phyloP scores from a whole-genome alignment of 2,888 invertebrate species.

The Spodoptera exigua region DNA sequence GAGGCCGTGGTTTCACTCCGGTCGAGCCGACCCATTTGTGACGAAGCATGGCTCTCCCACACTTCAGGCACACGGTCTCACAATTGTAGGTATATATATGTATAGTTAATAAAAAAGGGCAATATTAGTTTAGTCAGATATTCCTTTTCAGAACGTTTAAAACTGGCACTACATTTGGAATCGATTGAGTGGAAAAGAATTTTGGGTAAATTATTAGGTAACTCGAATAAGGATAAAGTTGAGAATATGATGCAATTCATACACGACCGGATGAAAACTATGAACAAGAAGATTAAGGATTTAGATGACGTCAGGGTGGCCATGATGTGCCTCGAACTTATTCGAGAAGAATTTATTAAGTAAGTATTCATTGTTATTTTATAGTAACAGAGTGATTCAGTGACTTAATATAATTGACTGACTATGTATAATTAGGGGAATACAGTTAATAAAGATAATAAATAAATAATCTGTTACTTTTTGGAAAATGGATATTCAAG shows the following conservation, averaged over 20 bases:
- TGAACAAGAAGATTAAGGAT: conserved; percentile 92
- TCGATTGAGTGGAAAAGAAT: conserved; percentile 94
- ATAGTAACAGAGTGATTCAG: conserved; percentile 6
- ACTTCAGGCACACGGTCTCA: too few relatives aligned
- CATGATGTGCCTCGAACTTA: conserved; percentile 93
- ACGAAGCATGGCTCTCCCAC: too few relatives aligned
- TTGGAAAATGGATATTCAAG: too few relatives aligned
- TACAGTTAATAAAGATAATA: too few relatives aligned
- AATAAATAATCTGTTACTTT: too few relatives aligned
- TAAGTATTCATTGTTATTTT: conserved; percentile 45
- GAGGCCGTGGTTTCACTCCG: too few relatives aligned
- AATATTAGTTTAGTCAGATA: background rate
- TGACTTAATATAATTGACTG: too few relatives aligned
- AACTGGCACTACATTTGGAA: conserved; percentile 92
- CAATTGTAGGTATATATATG: too few relatives aligned
- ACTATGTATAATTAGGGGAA: too few relatives aligned
- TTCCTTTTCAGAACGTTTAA: conserved; percentile 88
- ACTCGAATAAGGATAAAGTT: conserved; percentile 92
- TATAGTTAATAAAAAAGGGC: too few relatives aligned
- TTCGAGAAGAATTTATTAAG: conserved; percentile 94
- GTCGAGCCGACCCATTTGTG: too few relatives aligned
- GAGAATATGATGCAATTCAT: conserved; percentile 93
- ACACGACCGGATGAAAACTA: conserved; percentile 92
- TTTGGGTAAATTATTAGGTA: conserved; percentile 91
- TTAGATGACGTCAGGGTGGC: conserved; percentile 94